phyloP scores from a whole-genome alignment of 2,888 invertebrate species.

The Operophtera brumata region DNA sequence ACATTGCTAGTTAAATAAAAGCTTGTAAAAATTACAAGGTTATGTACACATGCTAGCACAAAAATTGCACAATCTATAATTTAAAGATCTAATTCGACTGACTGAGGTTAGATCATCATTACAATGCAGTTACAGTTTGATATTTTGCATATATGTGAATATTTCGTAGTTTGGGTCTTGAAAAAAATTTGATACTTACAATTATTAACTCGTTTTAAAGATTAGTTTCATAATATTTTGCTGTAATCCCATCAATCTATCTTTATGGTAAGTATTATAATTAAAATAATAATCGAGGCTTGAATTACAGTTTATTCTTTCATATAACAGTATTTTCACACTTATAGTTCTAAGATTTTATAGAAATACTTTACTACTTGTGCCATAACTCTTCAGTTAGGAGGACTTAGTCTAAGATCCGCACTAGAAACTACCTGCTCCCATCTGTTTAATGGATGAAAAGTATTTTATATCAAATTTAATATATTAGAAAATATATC shows the following conservation, averaged over 20 bases:
- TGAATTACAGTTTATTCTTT: slow-evolving; percentile 8
- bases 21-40: slow-evolving; percentile 20
- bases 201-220: not conserved
- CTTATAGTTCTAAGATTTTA: slow-evolving; percentile 25
- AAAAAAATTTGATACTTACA: not conserved
- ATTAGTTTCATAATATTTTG: not conserved
- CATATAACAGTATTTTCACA: slow-evolving; percentile 25
- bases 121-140: not conserved
- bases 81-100: not conserved
- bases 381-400: slow-evolving; percentile 30
- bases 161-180: slow-evolving; percentile 1
- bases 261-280: too few relatives aligned
- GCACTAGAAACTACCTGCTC: too few relatives aligned
- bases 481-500: too few relatives aligned
- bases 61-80: slow-evolving; percentile 33
- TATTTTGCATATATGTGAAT: not conserved
- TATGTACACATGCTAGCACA: slow-evolving; percentile 43
- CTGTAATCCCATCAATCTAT: slow-evolving; percentile 5
- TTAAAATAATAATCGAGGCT: slow-evolving; percentile 21
- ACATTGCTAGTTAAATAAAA: too few relatives aligned
- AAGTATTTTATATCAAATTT: too few relatives aligned
- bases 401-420: too few relatives aligned
- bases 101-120: not conserved
- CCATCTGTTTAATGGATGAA: too few relatives aligned
- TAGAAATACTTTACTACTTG: slow-evolving; percentile 20